Base-by-base conservation (phyloP, 92 coral and sea anemone species). In the Hydrozoanthus gracilis region DNA sequence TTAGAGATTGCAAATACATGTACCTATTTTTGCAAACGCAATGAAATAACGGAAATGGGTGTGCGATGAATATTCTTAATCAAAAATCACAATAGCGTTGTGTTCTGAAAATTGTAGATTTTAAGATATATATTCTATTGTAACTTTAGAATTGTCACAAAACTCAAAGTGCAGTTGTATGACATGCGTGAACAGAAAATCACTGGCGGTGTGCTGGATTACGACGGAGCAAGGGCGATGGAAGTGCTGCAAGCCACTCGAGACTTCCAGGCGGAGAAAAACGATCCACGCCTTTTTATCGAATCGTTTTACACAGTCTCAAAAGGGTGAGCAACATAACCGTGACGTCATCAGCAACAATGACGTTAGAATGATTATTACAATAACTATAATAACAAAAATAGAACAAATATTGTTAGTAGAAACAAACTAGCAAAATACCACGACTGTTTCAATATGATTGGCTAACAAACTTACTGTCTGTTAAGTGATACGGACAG, bases 241-340 rank as follows among this genome's bases (percentile, higher is more conserved):
- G 79, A 75, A 50, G 10, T 75, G 3, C 9, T 49, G 4, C 18
- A 48, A 9, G 79, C 79, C 44, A 17, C 46, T 7, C 15, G 79
- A 75, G 79, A 75, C 35, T 75, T 75, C 79, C 79, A 50, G 56
- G 79, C 6, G 15, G 79, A 75, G 64, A 50, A 75, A 52, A 75
- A 75, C 45, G 79, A 75, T 16, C 62, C 79, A 75, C 79, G 79
- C 50, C 8, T 75, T 10, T 51, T 50, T 50, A 17, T 75, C 51
- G 79, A 75, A 75, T 9, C 51, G 4, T 9, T 17, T 52, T 44
- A 75, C 6, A 4, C 39, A 18, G n/a, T 27, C 17, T 12, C 44
- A 16, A 75, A 16, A 75, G 62, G 79, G 79, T 75, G 51, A 75
- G 45, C 3, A 9, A 27, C 39, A 27, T 27, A 27, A 27, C 39